Percentiles rank a stretch among this genome's conserved stretches.
Evolutionary conservation across 2,113 vertebrate genomes (phyloP).

Genomic region (Chauna torquata): DNA sequence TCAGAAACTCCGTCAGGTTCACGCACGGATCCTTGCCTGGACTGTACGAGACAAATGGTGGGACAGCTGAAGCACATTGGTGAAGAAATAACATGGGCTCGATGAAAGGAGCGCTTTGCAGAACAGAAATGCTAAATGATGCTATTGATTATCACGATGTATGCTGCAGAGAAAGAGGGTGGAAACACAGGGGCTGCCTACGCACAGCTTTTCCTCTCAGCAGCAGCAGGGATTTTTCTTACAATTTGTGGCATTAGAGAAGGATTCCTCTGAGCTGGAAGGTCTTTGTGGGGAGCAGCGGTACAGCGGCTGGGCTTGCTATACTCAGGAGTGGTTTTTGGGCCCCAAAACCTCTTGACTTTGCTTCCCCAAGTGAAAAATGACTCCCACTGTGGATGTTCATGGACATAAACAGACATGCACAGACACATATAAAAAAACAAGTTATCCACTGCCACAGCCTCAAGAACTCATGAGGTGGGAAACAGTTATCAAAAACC

Average conservation of each 20-base stretch:
- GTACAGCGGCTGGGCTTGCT: background rate
- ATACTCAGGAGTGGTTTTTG: background rate
- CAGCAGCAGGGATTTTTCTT: background rate
- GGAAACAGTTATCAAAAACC: background rate
- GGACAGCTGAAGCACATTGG: background rate
- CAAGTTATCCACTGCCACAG: background rate
- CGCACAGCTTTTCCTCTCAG: background rate
- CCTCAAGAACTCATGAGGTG: background rate
- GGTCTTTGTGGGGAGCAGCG: background rate
- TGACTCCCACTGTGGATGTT: background rate
- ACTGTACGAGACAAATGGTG: background rate
- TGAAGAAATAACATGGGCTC: background rate
- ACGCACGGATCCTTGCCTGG: background rate
- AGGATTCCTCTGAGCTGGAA: background rate
- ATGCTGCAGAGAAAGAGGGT: background rate
- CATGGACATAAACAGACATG: background rate
- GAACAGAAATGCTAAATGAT: background rate
- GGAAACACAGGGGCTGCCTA: background rate
- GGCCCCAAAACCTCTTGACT: background rate
- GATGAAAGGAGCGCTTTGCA: background rate
- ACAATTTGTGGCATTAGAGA: background rate
- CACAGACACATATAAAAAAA: background rate
- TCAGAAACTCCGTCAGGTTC: background rate
- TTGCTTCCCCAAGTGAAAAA: background rate
- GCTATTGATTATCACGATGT: background rate